These are phyloP conservation scores for Himalopsyche anomala DNA, from an alignment of 2,888 invertebrate species.

Conservation along the genomic window DNA sequence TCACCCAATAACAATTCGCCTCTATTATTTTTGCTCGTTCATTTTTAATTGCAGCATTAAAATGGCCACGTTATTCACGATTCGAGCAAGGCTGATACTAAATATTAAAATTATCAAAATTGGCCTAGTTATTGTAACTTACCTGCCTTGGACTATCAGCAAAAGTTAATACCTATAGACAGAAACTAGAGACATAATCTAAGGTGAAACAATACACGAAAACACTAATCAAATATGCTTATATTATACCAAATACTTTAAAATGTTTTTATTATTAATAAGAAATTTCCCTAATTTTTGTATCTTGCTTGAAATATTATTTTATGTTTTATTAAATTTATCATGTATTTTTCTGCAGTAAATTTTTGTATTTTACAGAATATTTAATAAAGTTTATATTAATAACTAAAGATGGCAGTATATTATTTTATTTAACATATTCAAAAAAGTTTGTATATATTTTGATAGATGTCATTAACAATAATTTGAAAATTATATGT, in stretches of 20 bases:
- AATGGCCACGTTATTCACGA: slow-evolving; percentile 11
- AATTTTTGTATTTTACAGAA: too few relatives aligned
- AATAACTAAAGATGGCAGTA: neutral
- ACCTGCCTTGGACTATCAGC: neutral
- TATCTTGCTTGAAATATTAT: too few relatives aligned
- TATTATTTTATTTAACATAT: neutral
- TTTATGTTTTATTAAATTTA: too few relatives aligned
- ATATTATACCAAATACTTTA: too few relatives aligned
- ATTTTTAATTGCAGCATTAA: neutral
- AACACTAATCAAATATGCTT: too few relatives aligned
- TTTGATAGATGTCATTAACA: neutral
- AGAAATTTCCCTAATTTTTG: too few relatives aligned
- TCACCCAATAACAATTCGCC: too few relatives aligned
- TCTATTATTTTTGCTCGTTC: too few relatives aligned
- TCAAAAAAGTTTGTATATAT: neutral
- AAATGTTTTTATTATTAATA: too few relatives aligned
- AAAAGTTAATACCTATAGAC: neutral
- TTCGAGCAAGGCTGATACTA: neutral
- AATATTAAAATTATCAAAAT: neutral
- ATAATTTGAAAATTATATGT: too few relatives aligned
- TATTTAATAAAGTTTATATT: too few relatives aligned
- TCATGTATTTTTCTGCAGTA: too few relatives aligned
- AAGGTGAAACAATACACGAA: neutral
- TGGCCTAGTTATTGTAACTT: slow-evolving; percentile 20
- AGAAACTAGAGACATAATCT: neutral